A percentile compares a stretch with the other conserved stretches of the same genome.
Conservation (phyloP, 2,113 vertebrate species). For the Odontophorus gujanensis region DNA sequence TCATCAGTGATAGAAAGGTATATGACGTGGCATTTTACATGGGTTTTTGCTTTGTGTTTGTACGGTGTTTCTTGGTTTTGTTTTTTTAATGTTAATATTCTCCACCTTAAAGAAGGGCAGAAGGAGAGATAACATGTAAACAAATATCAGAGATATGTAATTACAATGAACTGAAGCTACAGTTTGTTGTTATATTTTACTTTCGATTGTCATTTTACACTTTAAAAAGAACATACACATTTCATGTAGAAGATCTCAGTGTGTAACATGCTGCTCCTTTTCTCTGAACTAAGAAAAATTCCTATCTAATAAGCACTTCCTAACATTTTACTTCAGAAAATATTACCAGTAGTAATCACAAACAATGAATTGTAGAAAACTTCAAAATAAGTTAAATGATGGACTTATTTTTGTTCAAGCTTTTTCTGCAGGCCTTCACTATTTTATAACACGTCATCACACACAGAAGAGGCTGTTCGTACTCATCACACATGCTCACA, state of each 20-base stretch:
- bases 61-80: neutral
- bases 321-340: neutral
- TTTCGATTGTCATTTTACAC: neutral
- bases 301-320: neutral
- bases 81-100: neutral
- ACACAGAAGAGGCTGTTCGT: neutral
- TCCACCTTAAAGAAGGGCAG: neutral
- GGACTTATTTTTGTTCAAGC: neutral
- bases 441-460: neutral
- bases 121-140: neutral
- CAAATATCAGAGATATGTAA: neutral
- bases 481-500: neutral
- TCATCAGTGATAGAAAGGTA: neutral
- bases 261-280: neutral
- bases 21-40: neutral
- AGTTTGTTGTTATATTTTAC: neutral
- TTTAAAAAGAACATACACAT: neutral
- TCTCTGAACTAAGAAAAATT: neutral
- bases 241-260: neutral
- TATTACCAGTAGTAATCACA: neutral
- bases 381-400: neutral
- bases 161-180: neutral
- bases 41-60: too few relatives aligned
- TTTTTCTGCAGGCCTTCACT: neutral
- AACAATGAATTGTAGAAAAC: neutral